Base-by-base conservation (phyloP, 2,797 vertebrate genomes). In the Peromyscus eremicus region DNA sequence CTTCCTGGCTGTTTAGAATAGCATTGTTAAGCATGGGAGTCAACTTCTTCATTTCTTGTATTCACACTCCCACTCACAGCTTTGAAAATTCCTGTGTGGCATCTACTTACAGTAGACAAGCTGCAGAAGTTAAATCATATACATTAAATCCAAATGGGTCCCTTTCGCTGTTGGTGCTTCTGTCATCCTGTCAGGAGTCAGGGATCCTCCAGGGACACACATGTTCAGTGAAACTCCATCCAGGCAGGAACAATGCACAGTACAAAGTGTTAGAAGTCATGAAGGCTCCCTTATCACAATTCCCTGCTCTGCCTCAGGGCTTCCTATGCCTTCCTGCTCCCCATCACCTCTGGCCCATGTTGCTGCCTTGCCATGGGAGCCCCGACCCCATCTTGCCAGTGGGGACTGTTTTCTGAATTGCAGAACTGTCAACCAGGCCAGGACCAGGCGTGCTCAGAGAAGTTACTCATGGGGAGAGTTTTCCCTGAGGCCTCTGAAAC, bases 1-100 rank as follows among this genome's bases (percentile, higher is more conserved):
- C 86, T 97, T 93, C 73, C 92, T 52, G 34, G 82, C 85, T 97
- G 91, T 96, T 97, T 95, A 96, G 97, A 97, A 98, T 46, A 97
- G 88, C 97, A 94, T 91, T 96, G 66, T 93, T 94, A 94, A 94
- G 46, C 5, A 0, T 81, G 43, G 52, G 91, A 91, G 86, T 91
- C 94, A 89, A 94, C 82, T 95, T 71, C 95, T 95, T 95, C 76
- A 80, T 97, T 93, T 89, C 92, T 66, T 79, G 89, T 91, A 57
- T 95, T 97, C 91, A 92, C 37, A 87, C 95, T 97, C 97, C 95
- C 95, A 97, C 95, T 93, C 95, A 89, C 0, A 0, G 85, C 94
- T 97, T 96, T 97, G 95, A 96, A 97, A 96, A 94, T 82, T 90
- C 70, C 91, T 93, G 90, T 75, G 80, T 83, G 80, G 71, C 68